These are phyloP conservation scores for Limnephilus lunatus DNA, from an alignment of 2,888 invertebrate genomes.

Conservation along the genomic window DNA sequence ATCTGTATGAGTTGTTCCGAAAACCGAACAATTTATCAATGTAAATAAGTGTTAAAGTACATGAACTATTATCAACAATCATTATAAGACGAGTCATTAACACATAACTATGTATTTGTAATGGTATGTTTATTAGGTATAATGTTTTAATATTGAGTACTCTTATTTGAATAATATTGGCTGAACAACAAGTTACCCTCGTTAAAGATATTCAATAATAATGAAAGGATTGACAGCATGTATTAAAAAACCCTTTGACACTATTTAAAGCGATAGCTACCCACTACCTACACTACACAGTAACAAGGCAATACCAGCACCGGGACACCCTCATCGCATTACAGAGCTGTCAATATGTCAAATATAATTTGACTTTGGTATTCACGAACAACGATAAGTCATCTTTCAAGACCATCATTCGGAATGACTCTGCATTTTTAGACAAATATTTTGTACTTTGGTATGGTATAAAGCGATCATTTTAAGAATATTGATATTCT, in stretches of 20 bases:
- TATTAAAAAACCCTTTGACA: background rate
- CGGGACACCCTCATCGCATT: background rate
- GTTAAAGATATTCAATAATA: background rate
- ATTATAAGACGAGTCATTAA: no score
- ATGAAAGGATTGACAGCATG: background rate
- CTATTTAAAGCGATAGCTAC: background rate
- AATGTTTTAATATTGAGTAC: background rate
- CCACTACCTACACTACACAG: background rate
- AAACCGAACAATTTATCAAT: no score
- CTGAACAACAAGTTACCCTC: background rate
- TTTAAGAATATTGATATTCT: background rate
- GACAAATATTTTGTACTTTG: background rate
- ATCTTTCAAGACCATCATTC: background rate
- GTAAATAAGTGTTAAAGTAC: no score
- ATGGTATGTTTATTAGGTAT: background rate
- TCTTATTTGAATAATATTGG: background rate
- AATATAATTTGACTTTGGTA: constrained; percentile 2
- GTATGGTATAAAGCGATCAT: background rate
- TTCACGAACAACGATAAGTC: background rate
- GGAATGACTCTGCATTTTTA: background rate
- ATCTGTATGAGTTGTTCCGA: no score
- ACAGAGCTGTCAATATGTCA: constrained; percentile 18
- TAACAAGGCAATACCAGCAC: background rate
- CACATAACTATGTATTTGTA: no score
- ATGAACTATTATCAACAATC: no score